Percentiles rank a stretch among this genome's conserved stretches.
Conservation (phyloP, 2,113 vertebrate species). For the Archocentrus centrarchus region DNA sequence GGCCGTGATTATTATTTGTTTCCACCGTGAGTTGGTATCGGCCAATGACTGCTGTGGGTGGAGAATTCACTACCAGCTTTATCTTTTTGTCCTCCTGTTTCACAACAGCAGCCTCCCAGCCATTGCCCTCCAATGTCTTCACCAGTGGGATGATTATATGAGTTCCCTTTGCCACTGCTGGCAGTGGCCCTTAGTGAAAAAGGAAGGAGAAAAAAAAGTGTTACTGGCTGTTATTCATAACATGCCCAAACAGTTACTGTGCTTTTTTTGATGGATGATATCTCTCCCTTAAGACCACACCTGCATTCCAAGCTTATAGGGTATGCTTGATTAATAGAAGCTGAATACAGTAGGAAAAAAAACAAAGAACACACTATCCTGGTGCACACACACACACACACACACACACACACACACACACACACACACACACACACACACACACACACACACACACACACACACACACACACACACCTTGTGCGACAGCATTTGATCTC, state of each 20-base stretch:
- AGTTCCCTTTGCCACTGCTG: constrained; percentile 65
- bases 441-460: neutral
- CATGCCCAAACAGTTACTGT: neutral
- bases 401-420: neutral
- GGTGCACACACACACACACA: neutral
- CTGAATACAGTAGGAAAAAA: neutral
- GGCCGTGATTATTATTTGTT: constrained; percentile 70
- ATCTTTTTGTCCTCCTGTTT: constrained; percentile 68
- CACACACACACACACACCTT: constrained; percentile 11
- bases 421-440: too few species aligned
- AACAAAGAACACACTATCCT: neutral
- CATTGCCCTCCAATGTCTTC: constrained; percentile 69
- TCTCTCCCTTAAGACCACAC: constrained; percentile 13
- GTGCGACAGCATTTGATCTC: constrained; percentile 3
- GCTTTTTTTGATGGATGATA: neutral
- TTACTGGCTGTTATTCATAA: neutral
- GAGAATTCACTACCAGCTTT: constrained; percentile 79
- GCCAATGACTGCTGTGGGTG: constrained; percentile 81
- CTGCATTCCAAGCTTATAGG: constrained; percentile 16
- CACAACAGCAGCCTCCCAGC: constrained; percentile 85
- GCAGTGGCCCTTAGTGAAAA: constrained; percentile 51
- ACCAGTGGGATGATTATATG: constrained; percentile 77
- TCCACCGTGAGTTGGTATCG: constrained; percentile 84
- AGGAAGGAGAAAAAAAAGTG: neutral
- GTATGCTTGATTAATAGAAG: constrained; percentile 17